Base-by-base conservation (phyloP, 2,113 vertebrate species). In the Xiphophorus maculatus region DNA sequence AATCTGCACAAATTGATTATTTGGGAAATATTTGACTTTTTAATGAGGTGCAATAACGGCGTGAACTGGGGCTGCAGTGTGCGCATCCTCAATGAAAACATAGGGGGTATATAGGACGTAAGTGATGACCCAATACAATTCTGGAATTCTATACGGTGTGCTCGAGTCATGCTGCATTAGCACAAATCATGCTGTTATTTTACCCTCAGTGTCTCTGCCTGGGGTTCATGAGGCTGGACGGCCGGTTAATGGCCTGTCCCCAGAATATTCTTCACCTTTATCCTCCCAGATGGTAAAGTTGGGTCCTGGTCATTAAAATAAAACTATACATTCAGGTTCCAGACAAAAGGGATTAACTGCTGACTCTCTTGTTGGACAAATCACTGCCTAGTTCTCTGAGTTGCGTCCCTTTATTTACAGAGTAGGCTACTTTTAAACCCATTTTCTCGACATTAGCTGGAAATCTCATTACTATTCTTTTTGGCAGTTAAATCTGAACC, bases 231-330 rank as follows among this genome's bases (percentile, higher is more conserved):
- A 30, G 63, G 32, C 67, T 66, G 69, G 32, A 58, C 69, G 76
- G 75, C 73, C 80, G 33, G 12, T 86, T 90, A 80, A 77, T 71
- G 67, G 73, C 80, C n/a, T 19, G 73, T 86, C 81, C 73, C 70
- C 83, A 86, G 83, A 88, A 87, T 85, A 70, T 87, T 88, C 87
- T 75, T 79, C 25, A 51, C 80, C 83, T 72, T 75, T 33, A 67
- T 86, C 83, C 66, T 77, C 75, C 65, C 86, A 89, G 69, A 89
- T 88, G 90, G 79, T 77, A 76, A 87, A 87, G 28, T 54, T 33
- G 63, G 70, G 54, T 69, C 71, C 35, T 22, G 25, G 66, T 76
- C 75, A 69, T 88, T 82, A 79, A 71, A 77, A 76, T 73, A 71
- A 83, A 66, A 14, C 40, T 70, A 68, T 29, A 32, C 60, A 63